These are phyloP conservation scores for Ploceus nigricollis DNA, from an alignment of 2,113 vertebrate species.

Conservation along the genomic window DNA sequence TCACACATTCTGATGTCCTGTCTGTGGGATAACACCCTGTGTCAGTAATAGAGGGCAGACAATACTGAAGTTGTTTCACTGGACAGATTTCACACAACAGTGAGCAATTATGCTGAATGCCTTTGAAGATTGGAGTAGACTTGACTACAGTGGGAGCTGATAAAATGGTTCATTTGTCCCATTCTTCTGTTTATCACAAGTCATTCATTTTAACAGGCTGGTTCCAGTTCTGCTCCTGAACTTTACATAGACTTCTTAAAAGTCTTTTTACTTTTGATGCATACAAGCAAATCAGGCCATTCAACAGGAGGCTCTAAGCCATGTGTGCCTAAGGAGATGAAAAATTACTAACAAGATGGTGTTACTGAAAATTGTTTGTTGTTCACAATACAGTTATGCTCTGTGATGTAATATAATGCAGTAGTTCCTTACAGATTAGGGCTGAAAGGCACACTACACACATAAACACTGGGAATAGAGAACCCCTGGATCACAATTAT, in stretches of 20 bases:
- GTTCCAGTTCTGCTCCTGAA: neutral
- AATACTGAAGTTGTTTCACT: neutral
- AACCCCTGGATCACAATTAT: neutral
- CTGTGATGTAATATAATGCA: neutral
- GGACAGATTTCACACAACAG: neutral
- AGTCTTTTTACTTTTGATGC: neutral
- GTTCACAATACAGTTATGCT: neutral
- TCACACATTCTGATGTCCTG: neutral
- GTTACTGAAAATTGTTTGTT: neutral
- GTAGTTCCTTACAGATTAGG: neutral
- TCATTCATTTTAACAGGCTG: neutral
- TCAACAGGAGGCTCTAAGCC: neutral
- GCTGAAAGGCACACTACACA: neutral
- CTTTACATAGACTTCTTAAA: neutral
- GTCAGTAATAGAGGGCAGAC: neutral
- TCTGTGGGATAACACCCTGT: neutral
- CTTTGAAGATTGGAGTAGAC: neutral
- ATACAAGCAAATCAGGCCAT: neutral
- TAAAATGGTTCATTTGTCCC: constrained; percentile 27
- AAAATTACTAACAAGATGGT: neutral
- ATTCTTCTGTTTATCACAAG: constrained; percentile 1
- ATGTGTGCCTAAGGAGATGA: neutral
- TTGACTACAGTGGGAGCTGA: neutral
- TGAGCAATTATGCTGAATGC: neutral
- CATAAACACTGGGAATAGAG: neutral